phyloP scores from a whole-genome alignment of 2,113 vertebrate species.

The Hippocampus mohnikei region DNA sequence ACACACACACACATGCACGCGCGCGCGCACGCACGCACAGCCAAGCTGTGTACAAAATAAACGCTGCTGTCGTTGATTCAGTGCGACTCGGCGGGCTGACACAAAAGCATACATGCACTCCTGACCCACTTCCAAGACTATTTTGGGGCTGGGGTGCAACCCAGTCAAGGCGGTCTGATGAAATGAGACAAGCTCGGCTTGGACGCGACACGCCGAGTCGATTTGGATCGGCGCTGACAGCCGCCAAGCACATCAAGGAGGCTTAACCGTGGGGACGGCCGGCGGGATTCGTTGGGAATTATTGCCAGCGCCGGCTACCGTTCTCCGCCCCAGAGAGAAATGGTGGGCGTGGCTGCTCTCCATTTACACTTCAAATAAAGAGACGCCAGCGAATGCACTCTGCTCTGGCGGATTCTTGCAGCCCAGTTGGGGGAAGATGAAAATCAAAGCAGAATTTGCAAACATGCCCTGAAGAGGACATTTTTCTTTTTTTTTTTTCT shows the following conservation, averaged over 20 bases:
- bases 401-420: not conserved
- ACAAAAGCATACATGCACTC: too few species aligned
- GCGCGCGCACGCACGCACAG: not conserved
- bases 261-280: conserved; percentile 16
- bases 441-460: conserved; percentile 13
- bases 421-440: not conserved
- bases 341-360: not conserved
- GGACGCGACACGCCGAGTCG: not conserved
- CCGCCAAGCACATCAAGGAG: not conserved
- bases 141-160: not conserved
- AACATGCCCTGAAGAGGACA: not conserved
- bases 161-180: not conserved
- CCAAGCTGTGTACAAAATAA: too few species aligned
- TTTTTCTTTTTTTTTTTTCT: not conserved
- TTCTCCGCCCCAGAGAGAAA: conserved; percentile 1
- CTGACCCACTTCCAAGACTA: too few species aligned
- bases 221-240: not conserved
- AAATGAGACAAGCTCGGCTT: not conserved
- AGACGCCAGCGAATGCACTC: not conserved
- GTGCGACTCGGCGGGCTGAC: too few species aligned
- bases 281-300: conserved; percentile 47
- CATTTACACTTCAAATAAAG: conserved; percentile 37
- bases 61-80: too few species aligned
- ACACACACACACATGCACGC: not conserved
- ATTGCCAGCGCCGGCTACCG: conserved; percentile 28